phyloP scores from a whole-genome alignment of 2,888 invertebrate genomes.

The Mimas tiliae region DNA sequence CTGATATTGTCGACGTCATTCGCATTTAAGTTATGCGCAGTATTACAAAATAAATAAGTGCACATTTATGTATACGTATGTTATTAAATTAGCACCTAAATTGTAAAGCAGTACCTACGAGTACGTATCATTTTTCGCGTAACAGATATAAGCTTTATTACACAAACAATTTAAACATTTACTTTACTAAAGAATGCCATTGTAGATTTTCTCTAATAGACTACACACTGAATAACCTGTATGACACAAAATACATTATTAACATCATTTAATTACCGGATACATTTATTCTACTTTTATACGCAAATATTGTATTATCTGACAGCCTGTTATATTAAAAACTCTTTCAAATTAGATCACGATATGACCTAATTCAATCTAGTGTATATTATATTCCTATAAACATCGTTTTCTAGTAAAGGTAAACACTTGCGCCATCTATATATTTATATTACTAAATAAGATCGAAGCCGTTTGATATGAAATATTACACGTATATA shows the following conservation, averaged over 20 bases:
- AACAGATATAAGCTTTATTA: slow-evolving; percentile 63
- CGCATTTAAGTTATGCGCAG: slow-evolving; percentile 62
- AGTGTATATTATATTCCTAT: neutral
- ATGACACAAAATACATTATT: slow-evolving; percentile 40
- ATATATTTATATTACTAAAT: slow-evolving; percentile 28
- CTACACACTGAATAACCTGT: slow-evolving; percentile 54
- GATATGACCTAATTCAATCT: neutral
- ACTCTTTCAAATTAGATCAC: neutral
- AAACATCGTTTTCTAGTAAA: neutral
- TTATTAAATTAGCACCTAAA: slow-evolving; percentile 77
- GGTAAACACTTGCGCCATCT: neutral
- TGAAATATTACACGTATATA: slow-evolving; percentile 27
- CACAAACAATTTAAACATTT: slow-evolving; percentile 70
- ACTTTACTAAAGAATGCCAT: slow-evolving; percentile 55
- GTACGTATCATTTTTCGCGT: slow-evolving; percentile 48
- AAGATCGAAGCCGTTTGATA: slow-evolving; percentile 43
- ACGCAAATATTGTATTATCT: slow-evolving; percentile 16
- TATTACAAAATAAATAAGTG: slow-evolving; percentile 70
- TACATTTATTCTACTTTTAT: slow-evolving; percentile 22
- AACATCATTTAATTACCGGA: slow-evolving; percentile 10
- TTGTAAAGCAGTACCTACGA: slow-evolving; percentile 74
- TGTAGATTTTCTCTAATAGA: slow-evolving; percentile 46
- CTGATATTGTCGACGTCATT: slow-evolving; percentile 80
- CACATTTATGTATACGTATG: slow-evolving; percentile 68
- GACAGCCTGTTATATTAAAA: slow-evolving; percentile 16